Evolutionary conservation across 2,113 vertebrate genomes (phyloP).

Genomic region (Mola mola): DNA sequence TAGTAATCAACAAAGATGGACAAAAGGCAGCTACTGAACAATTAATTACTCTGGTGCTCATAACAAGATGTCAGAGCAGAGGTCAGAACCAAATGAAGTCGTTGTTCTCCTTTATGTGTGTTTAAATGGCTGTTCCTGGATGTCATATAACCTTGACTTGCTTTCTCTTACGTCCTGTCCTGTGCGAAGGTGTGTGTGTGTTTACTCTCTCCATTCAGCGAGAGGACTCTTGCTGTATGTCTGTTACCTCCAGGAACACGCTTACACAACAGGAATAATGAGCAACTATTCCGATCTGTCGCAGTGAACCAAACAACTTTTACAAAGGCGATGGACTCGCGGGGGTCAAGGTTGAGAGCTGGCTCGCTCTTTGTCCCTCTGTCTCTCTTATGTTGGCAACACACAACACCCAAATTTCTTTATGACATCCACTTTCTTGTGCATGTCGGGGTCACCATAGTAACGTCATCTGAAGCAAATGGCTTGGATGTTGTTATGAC

Average conservation of each 20-base stretch:
- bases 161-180: conserved; percentile 6
- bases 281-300: conserved; percentile 56
- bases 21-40: not conserved
- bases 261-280: conserved; percentile 67
- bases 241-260: conserved; percentile 53
- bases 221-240: conserved; percentile 42
- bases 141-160: conserved; percentile 42
- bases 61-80: conserved; percentile 17
- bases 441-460: conserved; percentile 65
- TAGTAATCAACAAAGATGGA: not conserved
- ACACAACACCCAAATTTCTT: conserved; percentile 21
- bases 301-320: conserved; percentile 53
- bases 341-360: conserved; percentile 59
- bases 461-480: conserved; percentile 58
- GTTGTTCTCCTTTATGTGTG: conserved; percentile 15
- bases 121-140: conserved; percentile 17
- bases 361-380: conserved; percentile 28
- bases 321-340: conserved; percentile 54
- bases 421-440: conserved; percentile 39
- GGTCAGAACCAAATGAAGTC: conserved; percentile 17
- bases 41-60: conserved; percentile 12
- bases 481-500: conserved; percentile 45
- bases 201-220: conserved; percentile 24
- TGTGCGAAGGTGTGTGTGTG: conserved; percentile 17
- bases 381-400: not conserved